Evolutionary conservation across 2,113 vertebrate species (phyloP), one percentile per base, ranked within the genome.

Genomic region (Oreotrochilus melanogaster): DNA sequence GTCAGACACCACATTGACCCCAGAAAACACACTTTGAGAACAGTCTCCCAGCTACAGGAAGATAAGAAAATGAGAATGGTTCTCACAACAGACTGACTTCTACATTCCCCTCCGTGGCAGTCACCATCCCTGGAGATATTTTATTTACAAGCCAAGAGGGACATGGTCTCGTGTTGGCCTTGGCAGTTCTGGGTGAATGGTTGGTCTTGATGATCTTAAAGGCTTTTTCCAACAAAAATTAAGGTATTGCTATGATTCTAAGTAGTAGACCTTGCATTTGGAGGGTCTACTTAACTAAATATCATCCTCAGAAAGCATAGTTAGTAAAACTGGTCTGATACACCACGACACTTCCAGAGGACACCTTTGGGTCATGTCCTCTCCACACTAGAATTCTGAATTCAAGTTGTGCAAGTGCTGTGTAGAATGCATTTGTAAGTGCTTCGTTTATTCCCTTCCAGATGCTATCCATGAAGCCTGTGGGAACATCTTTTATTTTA

Each of bases 271-370:
- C 14, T 56, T 33, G 27, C 15, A 23, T 51, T 51, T 60, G 43
- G 30, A 54, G 27, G 6, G 14, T 84, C 23, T 31, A 3, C 12
- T 14, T 58, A 6, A 0, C 0, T 15, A 6, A 66, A 10, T 12
- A 22, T 45, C 39, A 28, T 25, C 33, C 50, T 66, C 67, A 53
- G 42, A 15, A 61, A 15, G 5, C 25, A 7, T 1, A 50, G 43
- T 2, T 47, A 9, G 10, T 51, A 37, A 56, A 83, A 16, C 1
- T 30, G 19, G n/a, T 62, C 35, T 60, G 18, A 27, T 51, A 39
- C 24, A 64, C 18, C 47, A 9, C 31, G 13, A 18, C 64, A 9
- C 18, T 27, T 71, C 56, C 25, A 28, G 39, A 31, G 47, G 33
- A 24, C 9, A 7, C 61, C 6, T 0, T 18, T 30, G 6, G 14